Percentiles rank a stretch among this genome's conserved stretches.
These are phyloP conservation scores for Apamea crenata DNA, from an alignment of 2,888 invertebrate species.

Conservation along the genomic window DNA sequence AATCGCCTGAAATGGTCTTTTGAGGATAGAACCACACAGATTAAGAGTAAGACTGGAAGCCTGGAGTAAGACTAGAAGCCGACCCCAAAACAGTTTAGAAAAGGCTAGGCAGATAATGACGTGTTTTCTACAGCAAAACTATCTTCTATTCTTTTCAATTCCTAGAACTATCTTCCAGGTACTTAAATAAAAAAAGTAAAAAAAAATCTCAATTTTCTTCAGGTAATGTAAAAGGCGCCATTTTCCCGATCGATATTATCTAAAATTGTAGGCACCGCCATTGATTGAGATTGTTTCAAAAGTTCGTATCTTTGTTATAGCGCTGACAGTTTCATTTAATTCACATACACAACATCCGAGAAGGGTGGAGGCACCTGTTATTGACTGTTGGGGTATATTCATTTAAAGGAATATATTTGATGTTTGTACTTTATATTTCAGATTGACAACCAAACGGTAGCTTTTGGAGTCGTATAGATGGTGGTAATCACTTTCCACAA, in stretches of 20 bases:
- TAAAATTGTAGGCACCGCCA: conserved; percentile 28
- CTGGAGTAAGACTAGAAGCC: no score
- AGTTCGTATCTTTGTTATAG: conserved; percentile 51
- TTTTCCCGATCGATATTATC: conserved; percentile 44
- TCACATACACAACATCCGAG: conserved; percentile 32
- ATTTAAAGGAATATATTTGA: conserved; percentile 3
- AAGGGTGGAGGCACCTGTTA: conserved; percentile 35
- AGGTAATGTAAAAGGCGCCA: neutral
- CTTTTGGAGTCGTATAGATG: neutral
- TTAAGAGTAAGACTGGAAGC: no score
- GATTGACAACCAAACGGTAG: neutral
- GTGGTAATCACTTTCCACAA: no score
- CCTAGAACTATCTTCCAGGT: no score
- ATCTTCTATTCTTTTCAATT: no score
- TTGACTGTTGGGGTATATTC: neutral
- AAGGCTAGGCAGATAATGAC: no score
- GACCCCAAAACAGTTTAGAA: no score
- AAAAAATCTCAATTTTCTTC: neutral
- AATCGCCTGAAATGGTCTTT: no score
- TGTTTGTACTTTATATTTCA: neutral
- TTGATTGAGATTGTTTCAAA: conserved; percentile 58
- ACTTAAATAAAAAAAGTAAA: neutral
- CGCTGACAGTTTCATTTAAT: conserved; percentile 59
- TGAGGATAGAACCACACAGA: no score
- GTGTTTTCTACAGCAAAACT: no score